phyloP scores from a whole-genome alignment of 2,888 invertebrate species.

The Apocheima hispidaria region DNA sequence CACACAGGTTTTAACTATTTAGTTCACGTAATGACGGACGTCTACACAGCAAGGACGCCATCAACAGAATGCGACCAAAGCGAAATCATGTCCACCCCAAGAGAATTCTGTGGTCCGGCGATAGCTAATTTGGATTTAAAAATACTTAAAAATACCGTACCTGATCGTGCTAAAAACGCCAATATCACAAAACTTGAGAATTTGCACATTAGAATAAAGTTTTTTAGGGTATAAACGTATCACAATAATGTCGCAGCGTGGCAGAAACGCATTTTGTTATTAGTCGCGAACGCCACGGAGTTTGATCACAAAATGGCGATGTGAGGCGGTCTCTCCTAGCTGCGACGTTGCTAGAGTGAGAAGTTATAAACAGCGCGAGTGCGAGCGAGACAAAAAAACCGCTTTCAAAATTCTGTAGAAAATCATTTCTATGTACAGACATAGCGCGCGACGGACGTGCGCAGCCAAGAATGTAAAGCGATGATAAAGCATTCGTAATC shows the following conservation, averaged over 20 bases:
- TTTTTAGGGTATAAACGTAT: constrained; percentile 21
- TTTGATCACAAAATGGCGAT: constrained; percentile 51
- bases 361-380: constrained; percentile 6
- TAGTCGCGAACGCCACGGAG: constrained; percentile 55
- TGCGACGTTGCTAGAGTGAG: constrained; percentile 28
- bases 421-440: constrained; percentile 29
- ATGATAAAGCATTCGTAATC: neutral
- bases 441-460: constrained; percentile 22
- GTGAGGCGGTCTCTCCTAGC: constrained; percentile 18
- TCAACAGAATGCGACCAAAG: constrained; percentile 35
- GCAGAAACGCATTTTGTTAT: constrained; percentile 42
- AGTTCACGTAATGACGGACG: constrained; percentile 10
- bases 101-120: too few species aligned
- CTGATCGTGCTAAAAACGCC: constrained; percentile 23
- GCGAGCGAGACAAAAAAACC: constrained; percentile 30
- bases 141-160: constrained; percentile 26
- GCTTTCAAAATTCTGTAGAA: constrained; percentile 21
- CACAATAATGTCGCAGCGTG: constrained; percentile 39
- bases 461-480: neutral
- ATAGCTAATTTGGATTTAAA: neutral
- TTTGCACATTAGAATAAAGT: constrained; percentile 24
- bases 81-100: too few species aligned
- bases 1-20: too few species aligned
- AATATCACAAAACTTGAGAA: constrained; percentile 23
- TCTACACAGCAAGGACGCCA: constrained; percentile 21